Percentiles rank a stretch among this genome's conserved stretches.
phyloP scores from a whole-genome alignment of 2,113 vertebrate genomes.

The Reinhardtius hippoglossoides region DNA sequence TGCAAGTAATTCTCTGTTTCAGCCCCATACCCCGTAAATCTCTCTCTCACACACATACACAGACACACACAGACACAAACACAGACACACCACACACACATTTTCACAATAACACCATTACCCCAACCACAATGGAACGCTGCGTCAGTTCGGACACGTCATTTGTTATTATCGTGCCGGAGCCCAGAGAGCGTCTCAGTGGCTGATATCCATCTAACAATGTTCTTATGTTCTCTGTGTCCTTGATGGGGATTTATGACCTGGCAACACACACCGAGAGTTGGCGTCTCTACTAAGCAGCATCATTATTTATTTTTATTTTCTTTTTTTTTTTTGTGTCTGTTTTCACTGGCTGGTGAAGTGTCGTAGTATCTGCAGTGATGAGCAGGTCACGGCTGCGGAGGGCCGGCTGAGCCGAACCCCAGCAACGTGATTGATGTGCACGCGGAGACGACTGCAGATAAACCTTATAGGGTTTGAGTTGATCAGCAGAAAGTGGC shows the following conservation, averaged over 20 bases:
- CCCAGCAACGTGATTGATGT: background rate
- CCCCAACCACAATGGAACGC: constrained; percentile 5
- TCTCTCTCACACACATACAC: constrained; percentile 4
- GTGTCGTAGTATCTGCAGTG: background rate
- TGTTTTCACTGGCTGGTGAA: constrained; percentile 23
- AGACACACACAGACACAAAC: background rate
- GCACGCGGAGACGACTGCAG: background rate
- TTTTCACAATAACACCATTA: constrained; percentile 9
- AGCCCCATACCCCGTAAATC: background rate
- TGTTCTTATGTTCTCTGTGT: constrained; percentile 43
- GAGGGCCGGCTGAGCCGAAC: background rate
- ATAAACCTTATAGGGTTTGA: background rate
- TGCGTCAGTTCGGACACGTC: constrained; percentile 38
- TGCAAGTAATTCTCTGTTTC: constrained; percentile 56
- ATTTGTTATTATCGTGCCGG: constrained; percentile 16
- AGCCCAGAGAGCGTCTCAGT: constrained; percentile 6
- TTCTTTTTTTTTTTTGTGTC: too few species aligned
- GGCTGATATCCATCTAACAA: constrained; percentile 39
- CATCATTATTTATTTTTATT: background rate
- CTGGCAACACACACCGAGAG: background rate
- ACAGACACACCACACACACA: constrained; percentile 12
- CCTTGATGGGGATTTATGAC: constrained; percentile 52
- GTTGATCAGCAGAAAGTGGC: too few species aligned
- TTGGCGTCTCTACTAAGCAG: constrained; percentile 14
- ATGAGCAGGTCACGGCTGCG: background rate